Base-by-base conservation (phyloP, 2,113 vertebrate species). In the Carettochelys insculpta region DNA sequence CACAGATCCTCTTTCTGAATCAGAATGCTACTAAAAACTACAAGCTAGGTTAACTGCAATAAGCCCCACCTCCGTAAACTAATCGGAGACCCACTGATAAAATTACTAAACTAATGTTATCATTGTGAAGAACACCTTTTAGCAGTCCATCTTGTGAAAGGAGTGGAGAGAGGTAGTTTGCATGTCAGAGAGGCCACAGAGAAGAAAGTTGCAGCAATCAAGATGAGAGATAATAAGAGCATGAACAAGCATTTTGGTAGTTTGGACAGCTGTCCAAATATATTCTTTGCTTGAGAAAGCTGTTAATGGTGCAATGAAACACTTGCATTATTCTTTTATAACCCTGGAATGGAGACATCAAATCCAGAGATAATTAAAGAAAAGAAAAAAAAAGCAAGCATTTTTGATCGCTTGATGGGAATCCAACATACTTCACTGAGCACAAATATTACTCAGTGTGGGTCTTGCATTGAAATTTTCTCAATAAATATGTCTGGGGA, bases 231-330 rank as follows among this genome's bases (percentile, higher is more conserved):
- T 22, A 58, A 11, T 51, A 51, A 22, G 53, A 20, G 43, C 6
- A 13, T 25, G 45, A 83, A 68, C 3, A 82, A 78, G 6, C 50
- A 6, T 75, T 93, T 80, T 75, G 43, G 5, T 22, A 58, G 3
- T 78, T 29, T 45, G 1, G 71, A 5, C 7, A 90, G 4, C 11
- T 12, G 27, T 84, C 86, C 84, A 61, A 85, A 81, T 45, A 76
- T 0, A 2, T 5, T 71, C 4, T 52, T 47, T 3, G 85, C 10
- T 43, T 84, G 11, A 29, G 90, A 52, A 6, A 14, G 48, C 56
- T 85, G 87, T 24, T 73, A 86, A 88, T 53, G 79, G n/a, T 85
- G 31, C 41, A 83, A 53, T 81, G 5, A 58, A 92, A 95, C 68
- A 50, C 3, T 45, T 27, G 16, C 53, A 2, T 77, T 50, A 25